Evolutionary conservation across 2,888 invertebrate genomes (phyloP).

Genomic region (Baronia brevicornis): DNA sequence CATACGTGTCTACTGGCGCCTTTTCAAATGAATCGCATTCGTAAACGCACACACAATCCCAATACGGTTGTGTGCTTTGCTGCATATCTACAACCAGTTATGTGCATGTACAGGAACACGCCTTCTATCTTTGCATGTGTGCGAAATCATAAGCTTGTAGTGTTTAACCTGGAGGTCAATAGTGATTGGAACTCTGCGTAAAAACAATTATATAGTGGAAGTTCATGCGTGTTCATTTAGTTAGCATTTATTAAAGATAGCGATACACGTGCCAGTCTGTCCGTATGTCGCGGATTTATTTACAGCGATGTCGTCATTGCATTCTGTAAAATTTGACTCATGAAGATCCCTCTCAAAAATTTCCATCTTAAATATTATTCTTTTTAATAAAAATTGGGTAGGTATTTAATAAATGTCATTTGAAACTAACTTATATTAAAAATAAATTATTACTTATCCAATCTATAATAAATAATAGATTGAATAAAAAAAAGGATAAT

Average conservation of each 20-base stretch:
- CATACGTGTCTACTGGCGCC: constrained; percentile 46
- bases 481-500: too few relatives aligned
- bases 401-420: neutral
- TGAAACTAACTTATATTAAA: too few relatives aligned
- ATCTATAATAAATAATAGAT: too few relatives aligned
- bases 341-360: too few relatives aligned
- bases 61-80: constrained; percentile 37
- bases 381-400: neutral
- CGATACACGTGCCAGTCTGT: constrained; percentile 29
- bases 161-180: constrained; percentile 55
- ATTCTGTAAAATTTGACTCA: constrained; percentile 6
- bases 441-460: too few relatives aligned
- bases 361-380: constrained; percentile 5
- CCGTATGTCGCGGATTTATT: constrained; percentile 30
- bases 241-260: constrained; percentile 36
- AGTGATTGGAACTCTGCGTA: constrained; percentile 45
- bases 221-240: constrained; percentile 30
- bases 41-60: constrained; percentile 31
- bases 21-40: constrained; percentile 61
- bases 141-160: constrained; percentile 35
- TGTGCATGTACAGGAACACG: constrained; percentile 53
- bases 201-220: constrained; percentile 33
- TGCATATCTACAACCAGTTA: constrained; percentile 36
- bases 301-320: constrained; percentile 33
- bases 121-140: constrained; percentile 42